Conservation (phyloP, 2,113 vertebrate genomes). For the Salvelinus alpinus region DNA sequence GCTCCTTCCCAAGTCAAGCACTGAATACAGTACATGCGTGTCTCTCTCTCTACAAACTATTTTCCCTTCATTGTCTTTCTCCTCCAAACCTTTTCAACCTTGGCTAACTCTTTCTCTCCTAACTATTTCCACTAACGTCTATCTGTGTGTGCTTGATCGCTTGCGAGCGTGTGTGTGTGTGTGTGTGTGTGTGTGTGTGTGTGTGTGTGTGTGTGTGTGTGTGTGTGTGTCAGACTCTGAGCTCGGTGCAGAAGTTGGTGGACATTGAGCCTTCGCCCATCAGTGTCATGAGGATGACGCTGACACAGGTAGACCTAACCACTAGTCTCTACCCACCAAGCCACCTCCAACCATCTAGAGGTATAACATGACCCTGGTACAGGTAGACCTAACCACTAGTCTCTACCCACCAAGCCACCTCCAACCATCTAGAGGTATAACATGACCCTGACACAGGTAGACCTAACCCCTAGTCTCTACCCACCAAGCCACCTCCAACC, state of each 20-base stretch:
- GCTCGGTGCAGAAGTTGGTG: slow-evolving; percentile 94
- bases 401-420: too few species aligned
- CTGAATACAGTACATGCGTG: not conserved
- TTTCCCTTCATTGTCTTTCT: not conserved
- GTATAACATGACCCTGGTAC: not conserved
- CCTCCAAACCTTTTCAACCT: not conserved
- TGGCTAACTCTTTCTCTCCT: slow-evolving; percentile 8
- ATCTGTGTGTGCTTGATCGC: slow-evolving; percentile 15
- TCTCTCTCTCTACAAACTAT: not conserved
- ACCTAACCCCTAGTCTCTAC: too few species aligned
- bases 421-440: too few species aligned
- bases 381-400: too few species aligned
- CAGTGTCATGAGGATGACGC: slow-evolving; percentile 99
- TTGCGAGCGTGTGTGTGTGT: too few species aligned
- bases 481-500: too few species aligned
- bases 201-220: slow-evolving; percentile 32
- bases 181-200: too few species aligned
- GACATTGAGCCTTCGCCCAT: slow-evolving; percentile 97
- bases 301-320: slow-evolving; percentile 89
- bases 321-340: slow-evolving; percentile 36
- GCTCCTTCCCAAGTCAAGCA: not conserved
- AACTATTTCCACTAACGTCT: slow-evolving; percentile 1
- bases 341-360: not conserved
- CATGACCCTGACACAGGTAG: too few species aligned
- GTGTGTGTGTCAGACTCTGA: slow-evolving; percentile 84